These are phyloP conservation scores for Halictus rubicundus DNA, from an alignment of 1,140 invertebrate genomes.

Conservation along the genomic window DNA sequence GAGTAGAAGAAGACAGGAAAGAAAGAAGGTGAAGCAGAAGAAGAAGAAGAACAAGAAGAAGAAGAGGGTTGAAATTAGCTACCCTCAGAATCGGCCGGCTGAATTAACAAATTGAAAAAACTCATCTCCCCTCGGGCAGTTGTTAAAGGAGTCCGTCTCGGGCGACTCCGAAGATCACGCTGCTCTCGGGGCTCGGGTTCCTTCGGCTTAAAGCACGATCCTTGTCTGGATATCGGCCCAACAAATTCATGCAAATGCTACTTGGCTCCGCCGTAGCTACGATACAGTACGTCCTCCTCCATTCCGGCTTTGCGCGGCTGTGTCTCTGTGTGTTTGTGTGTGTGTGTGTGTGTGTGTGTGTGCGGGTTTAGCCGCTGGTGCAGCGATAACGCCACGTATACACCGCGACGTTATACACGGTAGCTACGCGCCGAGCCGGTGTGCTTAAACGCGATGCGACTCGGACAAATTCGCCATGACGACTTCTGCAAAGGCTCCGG, in stretches of 20 bases:
- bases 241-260: conserved; percentile 74
- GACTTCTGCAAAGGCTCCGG: conserved; percentile 39
- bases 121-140: conserved; percentile 52
- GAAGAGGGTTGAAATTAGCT: conserved; percentile 69
- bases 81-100: conserved; percentile 70
- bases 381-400: conserved; percentile 62
- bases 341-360: conserved; percentile 42
- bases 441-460: conserved; percentile 52
- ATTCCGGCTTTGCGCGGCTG: conserved; percentile 30
- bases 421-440: conserved; percentile 54
- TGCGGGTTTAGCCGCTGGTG: conserved; percentile 59
- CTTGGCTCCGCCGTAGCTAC: conserved; percentile 55
- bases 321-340: too few species aligned
- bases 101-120: conserved; percentile 79
- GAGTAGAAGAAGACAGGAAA: background rate
- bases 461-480: conserved; percentile 57
- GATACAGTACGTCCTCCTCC: conserved; percentile 54
- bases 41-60: background rate
- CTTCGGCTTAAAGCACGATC: conserved; percentile 67
- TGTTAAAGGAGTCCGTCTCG: conserved; percentile 57
- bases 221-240: conserved; percentile 66
- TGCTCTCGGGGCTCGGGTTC: conserved; percentile 43
- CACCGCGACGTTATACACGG: conserved; percentile 58
- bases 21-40: too few species aligned
- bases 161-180: conserved; percentile 12